Conservation (phyloP, 2,113 vertebrate genomes). For the Thunnus thynnus region DNA sequence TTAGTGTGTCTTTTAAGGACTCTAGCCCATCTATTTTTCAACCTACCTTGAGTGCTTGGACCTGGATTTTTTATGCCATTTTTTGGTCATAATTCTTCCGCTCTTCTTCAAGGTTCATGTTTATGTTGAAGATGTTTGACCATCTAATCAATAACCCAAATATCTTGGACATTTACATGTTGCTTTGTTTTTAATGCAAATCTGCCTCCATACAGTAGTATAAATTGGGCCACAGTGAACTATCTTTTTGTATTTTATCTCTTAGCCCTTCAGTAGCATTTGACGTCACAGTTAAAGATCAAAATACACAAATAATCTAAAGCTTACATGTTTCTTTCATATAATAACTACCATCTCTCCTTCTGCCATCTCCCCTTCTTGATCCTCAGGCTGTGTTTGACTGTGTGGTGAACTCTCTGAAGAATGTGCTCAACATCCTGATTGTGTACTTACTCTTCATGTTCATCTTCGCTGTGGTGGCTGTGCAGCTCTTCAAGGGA, state of each 20-base stretch:
- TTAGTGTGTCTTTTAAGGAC: too few relatives aligned
- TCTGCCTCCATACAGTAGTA: not conserved
- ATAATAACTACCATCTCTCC: not conserved
- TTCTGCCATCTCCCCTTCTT: not conserved
- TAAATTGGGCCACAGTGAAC: not conserved
- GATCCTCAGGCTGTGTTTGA: slow-evolving; percentile 92
- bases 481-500: slow-evolving; percentile 97
- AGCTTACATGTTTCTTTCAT: not conserved
- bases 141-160: not conserved
- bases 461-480: slow-evolving; percentile 98
- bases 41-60: too few relatives aligned
- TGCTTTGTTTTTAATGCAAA: not conserved
- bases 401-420: slow-evolving; percentile 97
- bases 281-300: not conserved
- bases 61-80: too few relatives aligned
- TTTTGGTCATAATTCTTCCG: too few relatives aligned
- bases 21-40: too few relatives aligned
- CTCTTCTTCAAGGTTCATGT: too few relatives aligned
- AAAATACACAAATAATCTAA: not conserved
- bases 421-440: slow-evolving; percentile 97
- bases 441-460: slow-evolving; percentile 99
- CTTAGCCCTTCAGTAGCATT: not conserved
- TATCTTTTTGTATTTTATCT: not conserved
- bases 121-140: not conserved
- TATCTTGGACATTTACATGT: not conserved